A percentile compares a stretch with the other conserved stretches of the same genome.
These are phyloP conservation scores for Athene cunicularia DNA, from an alignment of 2,113 vertebrate genomes.

Conservation along the genomic window DNA sequence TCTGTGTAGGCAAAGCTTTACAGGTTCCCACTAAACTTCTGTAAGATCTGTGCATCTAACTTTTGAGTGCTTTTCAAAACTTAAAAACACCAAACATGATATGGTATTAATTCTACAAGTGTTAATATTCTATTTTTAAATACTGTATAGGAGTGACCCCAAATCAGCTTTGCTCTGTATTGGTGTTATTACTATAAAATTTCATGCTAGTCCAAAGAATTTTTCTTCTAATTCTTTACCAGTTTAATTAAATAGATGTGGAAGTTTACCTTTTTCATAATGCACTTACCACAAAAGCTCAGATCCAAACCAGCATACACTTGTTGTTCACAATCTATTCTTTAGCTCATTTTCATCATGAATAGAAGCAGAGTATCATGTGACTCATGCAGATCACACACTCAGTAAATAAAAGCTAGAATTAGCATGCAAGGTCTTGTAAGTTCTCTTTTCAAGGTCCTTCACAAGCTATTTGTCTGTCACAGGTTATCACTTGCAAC, in stretches of 20 bases:
- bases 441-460: not conserved
- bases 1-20: not conserved
- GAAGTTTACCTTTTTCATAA: not conserved
- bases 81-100: not conserved
- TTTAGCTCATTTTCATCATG: not conserved
- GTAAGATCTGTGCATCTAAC: not conserved
- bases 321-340: not conserved
- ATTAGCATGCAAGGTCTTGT: not conserved
- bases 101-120: not conserved
- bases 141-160: not conserved
- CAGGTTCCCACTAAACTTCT: not conserved
- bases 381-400: not conserved
- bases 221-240: not conserved
- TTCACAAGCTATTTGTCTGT: not conserved
- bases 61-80: not conserved
- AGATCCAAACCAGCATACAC: not conserved
- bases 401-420: not conserved
- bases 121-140: not conserved
- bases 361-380: not conserved
- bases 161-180: not conserved
- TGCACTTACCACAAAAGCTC: conserved; percentile 2
- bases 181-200: not conserved
- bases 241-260: not conserved
- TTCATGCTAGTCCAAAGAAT: not conserved
- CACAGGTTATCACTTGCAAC: not conserved